A percentile compares a stretch with the other conserved stretches of the same genome.
Evolutionary conservation across 30 jellyfish, hydroid and myxozoan species (phyloP).

Genomic region (Calvadosia cruxmelitensis): DNA sequence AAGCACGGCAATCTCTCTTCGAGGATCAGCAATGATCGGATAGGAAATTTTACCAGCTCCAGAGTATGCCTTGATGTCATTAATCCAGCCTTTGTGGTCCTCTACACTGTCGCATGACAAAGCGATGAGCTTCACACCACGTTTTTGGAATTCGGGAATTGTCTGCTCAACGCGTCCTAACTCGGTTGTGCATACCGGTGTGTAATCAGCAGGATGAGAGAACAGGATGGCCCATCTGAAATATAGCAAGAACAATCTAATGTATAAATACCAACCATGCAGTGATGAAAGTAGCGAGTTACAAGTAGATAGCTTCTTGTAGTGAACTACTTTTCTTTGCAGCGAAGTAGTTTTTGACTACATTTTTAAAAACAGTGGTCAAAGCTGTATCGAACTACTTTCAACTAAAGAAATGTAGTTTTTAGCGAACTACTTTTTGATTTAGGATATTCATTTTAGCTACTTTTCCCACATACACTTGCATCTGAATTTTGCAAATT

Average conservation of each 20-base stretch:
- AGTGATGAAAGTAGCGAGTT: too few relatives aligned
- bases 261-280: neutral
- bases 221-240: constrained; percentile 91
- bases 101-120: constrained; percentile 92
- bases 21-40: constrained; percentile 96
- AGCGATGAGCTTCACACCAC: constrained; percentile 83
- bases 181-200: constrained; percentile 99
- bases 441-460: too few relatives aligned
- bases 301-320: too few relatives aligned
- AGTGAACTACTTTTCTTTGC: too few relatives aligned
- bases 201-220: constrained; percentile 98
- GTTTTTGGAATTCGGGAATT: constrained; percentile 63
- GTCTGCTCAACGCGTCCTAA: constrained; percentile 66
- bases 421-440: too few relatives aligned
- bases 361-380: too few relatives aligned
- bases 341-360: too few relatives aligned
- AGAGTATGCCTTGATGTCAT: constrained; percentile 77
- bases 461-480: too few relatives aligned
- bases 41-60: constrained; percentile 28
- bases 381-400: too few relatives aligned
- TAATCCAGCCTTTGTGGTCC: constrained; percentile 83
- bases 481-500: too few relatives aligned
- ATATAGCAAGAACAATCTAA: neutral
- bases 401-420: too few relatives aligned
- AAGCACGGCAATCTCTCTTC: constrained; percentile 50